Conservation (phyloP, 2,888 invertebrate genomes). For the Sthenelais limicola region DNA sequence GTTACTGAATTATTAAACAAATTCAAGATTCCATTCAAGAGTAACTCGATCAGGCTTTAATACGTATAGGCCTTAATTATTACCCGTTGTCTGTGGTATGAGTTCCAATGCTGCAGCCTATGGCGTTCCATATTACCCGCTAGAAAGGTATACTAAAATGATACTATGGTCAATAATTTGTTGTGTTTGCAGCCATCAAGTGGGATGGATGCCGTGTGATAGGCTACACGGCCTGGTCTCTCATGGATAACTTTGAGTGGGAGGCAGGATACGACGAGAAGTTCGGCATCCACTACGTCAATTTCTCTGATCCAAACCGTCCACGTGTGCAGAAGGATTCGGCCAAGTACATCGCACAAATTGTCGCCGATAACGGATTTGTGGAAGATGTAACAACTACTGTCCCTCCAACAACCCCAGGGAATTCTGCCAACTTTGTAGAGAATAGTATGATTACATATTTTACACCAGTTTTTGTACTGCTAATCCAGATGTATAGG, state of each 20-base stretch:
- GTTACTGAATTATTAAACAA: too few relatives aligned
- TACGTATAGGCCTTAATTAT: too few relatives aligned
- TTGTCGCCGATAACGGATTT: slow-evolving; percentile 52
- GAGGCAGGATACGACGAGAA: slow-evolving; percentile 79
- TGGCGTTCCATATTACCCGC: too few relatives aligned
- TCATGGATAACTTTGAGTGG: slow-evolving; percentile 89
- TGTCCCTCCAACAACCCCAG: background rate
- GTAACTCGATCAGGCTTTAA: too few relatives aligned
- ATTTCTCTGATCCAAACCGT: slow-evolving; percentile 79
- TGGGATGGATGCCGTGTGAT: slow-evolving; percentile 60
- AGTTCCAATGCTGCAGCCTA: too few relatives aligned
- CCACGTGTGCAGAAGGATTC: slow-evolving; percentile 81
- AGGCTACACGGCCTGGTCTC: slow-evolving; percentile 83
- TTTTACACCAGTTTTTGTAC: too few relatives aligned
- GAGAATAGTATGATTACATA: too few relatives aligned
- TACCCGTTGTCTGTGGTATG: too few relatives aligned
- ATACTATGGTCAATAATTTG: too few relatives aligned
- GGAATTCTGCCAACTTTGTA: background rate
- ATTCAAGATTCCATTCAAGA: too few relatives aligned
- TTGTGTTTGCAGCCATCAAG: slow-evolving; percentile 44
- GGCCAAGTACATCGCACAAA: slow-evolving; percentile 58
- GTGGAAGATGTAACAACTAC: slow-evolving; percentile 2
- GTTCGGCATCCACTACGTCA: slow-evolving; percentile 82
- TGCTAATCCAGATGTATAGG: too few relatives aligned
- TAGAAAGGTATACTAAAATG: background rate